phyloP scores from a whole-genome alignment of 2,113 vertebrate genomes.

The Clupea harengus region DNA sequence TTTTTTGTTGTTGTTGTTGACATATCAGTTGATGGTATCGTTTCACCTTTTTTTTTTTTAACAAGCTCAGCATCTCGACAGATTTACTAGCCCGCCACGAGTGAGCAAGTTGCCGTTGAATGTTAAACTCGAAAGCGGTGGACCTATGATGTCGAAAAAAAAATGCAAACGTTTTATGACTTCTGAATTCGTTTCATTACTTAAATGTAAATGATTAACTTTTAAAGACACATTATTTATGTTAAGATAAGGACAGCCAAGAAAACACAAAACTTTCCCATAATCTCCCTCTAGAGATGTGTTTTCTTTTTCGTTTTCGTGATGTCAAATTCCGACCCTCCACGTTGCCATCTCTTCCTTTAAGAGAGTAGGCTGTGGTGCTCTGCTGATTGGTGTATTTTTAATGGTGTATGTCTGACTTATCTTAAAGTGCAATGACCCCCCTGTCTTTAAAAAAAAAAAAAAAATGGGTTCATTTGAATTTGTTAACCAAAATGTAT shows the following conservation, averaged over 20 bases:
- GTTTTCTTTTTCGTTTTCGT: not conserved
- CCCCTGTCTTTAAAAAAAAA: conserved; percentile 37
- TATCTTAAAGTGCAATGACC: conserved; percentile 68
- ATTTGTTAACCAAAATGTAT: conserved; percentile 62
- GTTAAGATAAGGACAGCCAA: conserved; percentile 71
- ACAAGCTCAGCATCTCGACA: not conserved
- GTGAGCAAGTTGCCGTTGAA: conserved; percentile 23
- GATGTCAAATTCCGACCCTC: conserved; percentile 20
- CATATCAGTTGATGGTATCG: conserved; percentile 19
- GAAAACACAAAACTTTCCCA: conserved; percentile 51
- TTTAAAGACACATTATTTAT: conserved; percentile 77
- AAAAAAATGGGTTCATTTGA: conserved; percentile 53
- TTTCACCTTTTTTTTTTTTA: not conserved
- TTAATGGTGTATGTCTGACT: conserved; percentile 38
- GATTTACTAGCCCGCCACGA: conserved; percentile 16
- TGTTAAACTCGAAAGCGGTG: not conserved
- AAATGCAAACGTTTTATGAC: conserved; percentile 56
- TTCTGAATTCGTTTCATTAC: conserved; percentile 58
- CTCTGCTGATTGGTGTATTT: conserved; percentile 40
- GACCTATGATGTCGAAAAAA: not conserved
- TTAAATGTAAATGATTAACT: conserved; percentile 68
- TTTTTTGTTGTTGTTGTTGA: not conserved
- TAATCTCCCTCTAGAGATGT: conserved; percentile 29
- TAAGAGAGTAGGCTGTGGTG: conserved; percentile 19
- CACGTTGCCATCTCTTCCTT: conserved; percentile 11